Percentiles rank a stretch among this genome's conserved stretches.
phyloP scores from a whole-genome alignment of 2,888 invertebrate genomes.

The Branchipolynoe longqiensis region DNA sequence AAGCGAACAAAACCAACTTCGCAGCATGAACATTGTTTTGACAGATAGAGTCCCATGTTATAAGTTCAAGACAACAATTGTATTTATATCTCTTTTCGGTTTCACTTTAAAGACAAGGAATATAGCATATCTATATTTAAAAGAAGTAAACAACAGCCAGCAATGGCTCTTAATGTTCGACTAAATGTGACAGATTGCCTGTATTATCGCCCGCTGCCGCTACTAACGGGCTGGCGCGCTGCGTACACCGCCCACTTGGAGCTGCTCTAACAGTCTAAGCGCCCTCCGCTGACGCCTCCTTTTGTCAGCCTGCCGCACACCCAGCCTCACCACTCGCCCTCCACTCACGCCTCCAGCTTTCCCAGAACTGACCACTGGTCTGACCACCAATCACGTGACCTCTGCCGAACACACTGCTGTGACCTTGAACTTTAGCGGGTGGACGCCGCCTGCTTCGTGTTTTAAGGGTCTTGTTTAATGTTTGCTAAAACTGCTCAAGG shows the following conservation, averaged over 20 bases:
- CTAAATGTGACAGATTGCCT: constrained; percentile 23
- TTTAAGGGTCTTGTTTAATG: constrained; percentile 30
- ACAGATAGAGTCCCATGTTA: too few species aligned
- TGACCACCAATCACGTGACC: constrained; percentile 33
- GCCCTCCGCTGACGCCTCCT: background rate
- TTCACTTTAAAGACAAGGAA: too few species aligned
- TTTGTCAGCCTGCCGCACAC: background rate
- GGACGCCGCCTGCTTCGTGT: background rate
- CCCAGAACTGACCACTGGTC: constrained; percentile 34
- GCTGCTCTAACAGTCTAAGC: background rate
- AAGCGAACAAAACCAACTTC: background rate
- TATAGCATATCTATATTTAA: too few species aligned
- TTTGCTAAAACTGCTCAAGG: constrained; percentile 48
- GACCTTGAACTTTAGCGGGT: constrained; percentile 1
- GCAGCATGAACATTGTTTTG: too few species aligned
- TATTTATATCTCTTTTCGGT: too few species aligned
- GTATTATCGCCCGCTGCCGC: constrained; percentile 33
- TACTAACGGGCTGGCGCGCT: too few species aligned
- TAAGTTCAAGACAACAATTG: too few species aligned
- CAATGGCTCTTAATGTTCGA: too few species aligned
- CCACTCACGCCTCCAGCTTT: too few species aligned
- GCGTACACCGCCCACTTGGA: constrained; percentile 21
- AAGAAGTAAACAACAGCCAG: background rate
- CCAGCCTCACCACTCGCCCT: background rate
- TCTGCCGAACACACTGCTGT: background rate